These are phyloP conservation scores for Sialia sialis DNA, from an alignment of 2,113 vertebrate genomes.

Conservation along the genomic window DNA sequence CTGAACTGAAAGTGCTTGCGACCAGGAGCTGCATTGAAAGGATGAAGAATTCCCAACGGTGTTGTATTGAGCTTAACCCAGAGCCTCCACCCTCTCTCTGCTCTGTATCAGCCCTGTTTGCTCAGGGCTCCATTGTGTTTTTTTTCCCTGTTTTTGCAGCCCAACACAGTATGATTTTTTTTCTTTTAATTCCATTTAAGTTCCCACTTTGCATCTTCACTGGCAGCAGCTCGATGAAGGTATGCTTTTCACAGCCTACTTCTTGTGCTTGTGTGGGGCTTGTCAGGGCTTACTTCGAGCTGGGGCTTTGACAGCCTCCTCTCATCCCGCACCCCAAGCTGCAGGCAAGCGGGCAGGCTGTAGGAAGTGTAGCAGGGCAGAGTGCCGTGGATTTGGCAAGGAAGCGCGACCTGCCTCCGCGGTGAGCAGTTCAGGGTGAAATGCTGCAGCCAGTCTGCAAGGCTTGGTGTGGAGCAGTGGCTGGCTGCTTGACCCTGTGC, in stretches of 20 bases:
- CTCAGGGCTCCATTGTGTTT: not conserved
- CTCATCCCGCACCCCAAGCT: constrained; percentile 28
- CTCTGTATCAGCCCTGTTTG: not conserved
- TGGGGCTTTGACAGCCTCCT: constrained; percentile 53
- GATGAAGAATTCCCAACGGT: not conserved
- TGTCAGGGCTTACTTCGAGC: constrained; percentile 26
- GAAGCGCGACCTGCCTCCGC: not conserved
- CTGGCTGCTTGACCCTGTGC: not conserved
- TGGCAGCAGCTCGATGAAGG: constrained; percentile 42
- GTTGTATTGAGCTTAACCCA: not conserved
- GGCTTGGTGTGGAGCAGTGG: not conserved
- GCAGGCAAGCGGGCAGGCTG: constrained; percentile 18
- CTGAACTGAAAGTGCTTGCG: not conserved
- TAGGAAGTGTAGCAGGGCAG: constrained; percentile 25
- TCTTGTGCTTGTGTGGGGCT: constrained; percentile 50
- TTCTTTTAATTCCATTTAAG: constrained; percentile 27
- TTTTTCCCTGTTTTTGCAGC: not conserved
- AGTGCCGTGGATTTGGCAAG: not conserved
- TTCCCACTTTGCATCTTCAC: constrained; percentile 49
- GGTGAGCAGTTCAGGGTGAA: not conserved
- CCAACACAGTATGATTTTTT: not conserved
- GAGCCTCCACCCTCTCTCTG: not conserved
- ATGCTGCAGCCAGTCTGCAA: not conserved
- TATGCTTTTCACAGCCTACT: constrained; percentile 46
- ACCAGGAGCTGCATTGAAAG: not conserved